A percentile compares a stretch with the other conserved stretches of the same genome.
phyloP scores from a whole-genome alignment of 1,140 invertebrate genomes.

The Papilio helenus region DNA sequence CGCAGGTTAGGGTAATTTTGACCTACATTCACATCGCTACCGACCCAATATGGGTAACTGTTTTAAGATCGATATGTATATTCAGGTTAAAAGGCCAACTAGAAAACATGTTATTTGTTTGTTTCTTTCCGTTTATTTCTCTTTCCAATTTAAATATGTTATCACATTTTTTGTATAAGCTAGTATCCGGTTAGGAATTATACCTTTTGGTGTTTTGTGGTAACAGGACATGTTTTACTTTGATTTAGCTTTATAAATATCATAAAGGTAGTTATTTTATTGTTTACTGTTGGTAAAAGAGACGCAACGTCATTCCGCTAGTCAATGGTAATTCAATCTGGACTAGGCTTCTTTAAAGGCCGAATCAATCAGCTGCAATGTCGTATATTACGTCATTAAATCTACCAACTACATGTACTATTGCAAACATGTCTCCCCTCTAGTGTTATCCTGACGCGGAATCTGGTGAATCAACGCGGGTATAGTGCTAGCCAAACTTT shows the following conservation, averaged over 20 bases:
- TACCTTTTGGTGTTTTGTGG: too few relatives aligned
- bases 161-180: too few relatives aligned
- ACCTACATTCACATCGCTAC: background rate
- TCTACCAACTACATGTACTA: background rate
- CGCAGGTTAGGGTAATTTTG: slow-evolving; percentile 19
- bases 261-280: too few relatives aligned
- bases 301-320: background rate
- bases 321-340: background rate
- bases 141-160: too few relatives aligned
- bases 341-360: background rate
- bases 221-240: too few relatives aligned
- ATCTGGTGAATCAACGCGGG: background rate
- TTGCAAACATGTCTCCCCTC: background rate
- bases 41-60: background rate
- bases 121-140: background rate
- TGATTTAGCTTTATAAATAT: too few relatives aligned
- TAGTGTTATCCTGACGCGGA: background rate
- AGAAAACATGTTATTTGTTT: background rate
- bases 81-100: slow-evolving; percentile 4
- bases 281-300: background rate
- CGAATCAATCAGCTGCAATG: background rate
- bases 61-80: slow-evolving; percentile 10
- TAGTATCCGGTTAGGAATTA: too few relatives aligned
- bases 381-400: background rate
- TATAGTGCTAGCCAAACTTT: background rate